Base-by-base conservation (phyloP, 2,888 invertebrate genomes). In the Eurytoma californica region DNA sequence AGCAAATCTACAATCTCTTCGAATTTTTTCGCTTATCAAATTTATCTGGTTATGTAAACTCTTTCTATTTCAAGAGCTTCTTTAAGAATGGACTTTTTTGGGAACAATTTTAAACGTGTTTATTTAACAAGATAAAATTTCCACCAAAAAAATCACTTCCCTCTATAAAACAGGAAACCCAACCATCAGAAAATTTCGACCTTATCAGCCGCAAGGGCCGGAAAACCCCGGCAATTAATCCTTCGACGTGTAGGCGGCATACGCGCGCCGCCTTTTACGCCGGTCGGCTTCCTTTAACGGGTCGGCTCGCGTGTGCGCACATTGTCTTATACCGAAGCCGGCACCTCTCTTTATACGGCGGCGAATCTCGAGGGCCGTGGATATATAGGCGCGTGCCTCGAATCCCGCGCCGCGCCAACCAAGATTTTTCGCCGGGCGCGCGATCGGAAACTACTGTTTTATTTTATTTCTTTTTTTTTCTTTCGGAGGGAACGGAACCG, bases 231-330 rank as follows among this genome's bases (percentile, higher is more conserved):
- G n/a, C 30, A 61, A 60, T 30, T 18, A 39, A 47, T 14, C 60
- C 58, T 60, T 60, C 58, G 70, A 39, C 20, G 47, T 3, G n/a
- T 3, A 3, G 3, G 39, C 14, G 13, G 47, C 1, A 47, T 3
- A 3, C 7, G 39, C 14, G 13, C 55, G 24, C 58, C 16, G 58
- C 39, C 20, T 55, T 28, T 4, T 18, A 39, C 53, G 47, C 57
- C 18, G 13, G 14, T 5, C 51, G 24, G 47, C 67, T 67, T 51
- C 75, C 68, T 68, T 75, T 75, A 68, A 75, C 68, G 68, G 24
- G 39, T 14, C n/a, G 30, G 30, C 18, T 16, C 39, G 57, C 20
- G 55, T 47, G 49, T 55, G 30, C 30, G 63, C 30, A 20, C 57
- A 53, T 53, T 16, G 53, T 53, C 55, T 63, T 55, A 72, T 39